These are phyloP conservation scores for Heteromyza rotundicornis DNA, from an alignment of 2,888 invertebrate genomes.

Conservation along the genomic window DNA sequence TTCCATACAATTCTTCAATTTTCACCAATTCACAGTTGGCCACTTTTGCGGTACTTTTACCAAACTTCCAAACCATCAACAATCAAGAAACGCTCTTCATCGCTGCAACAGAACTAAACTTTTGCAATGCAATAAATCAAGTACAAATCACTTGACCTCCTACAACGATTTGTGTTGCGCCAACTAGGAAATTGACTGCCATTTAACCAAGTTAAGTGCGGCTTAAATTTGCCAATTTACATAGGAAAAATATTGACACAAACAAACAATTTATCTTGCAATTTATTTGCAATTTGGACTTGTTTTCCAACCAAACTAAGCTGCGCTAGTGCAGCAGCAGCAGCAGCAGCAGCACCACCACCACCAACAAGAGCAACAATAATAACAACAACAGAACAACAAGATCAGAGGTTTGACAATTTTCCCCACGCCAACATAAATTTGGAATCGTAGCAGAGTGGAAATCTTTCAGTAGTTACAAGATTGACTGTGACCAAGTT, in stretches of 20 bases:
- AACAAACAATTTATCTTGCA: slow-evolving; percentile 13
- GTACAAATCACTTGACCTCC: slow-evolving; percentile 25
- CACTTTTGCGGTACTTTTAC: too few relatives aligned
- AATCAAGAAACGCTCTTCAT: too few relatives aligned
- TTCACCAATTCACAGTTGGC: neutral
- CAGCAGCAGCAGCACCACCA: neutral
- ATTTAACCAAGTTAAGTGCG: slow-evolving; percentile 22
- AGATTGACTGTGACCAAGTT: too few relatives aligned
- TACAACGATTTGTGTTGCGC: slow-evolving; percentile 18
- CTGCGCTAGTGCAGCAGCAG: neutral
- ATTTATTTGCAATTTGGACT: neutral
- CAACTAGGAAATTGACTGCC: neutral
- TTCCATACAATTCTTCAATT: neutral
- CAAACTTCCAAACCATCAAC: neutral
- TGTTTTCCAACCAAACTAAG: neutral
- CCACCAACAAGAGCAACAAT: neutral
- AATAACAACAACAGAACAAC: neutral
- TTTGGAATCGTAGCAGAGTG: too few relatives aligned
- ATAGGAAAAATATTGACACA: slow-evolving; percentile 22
- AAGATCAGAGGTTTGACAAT: too few relatives aligned
- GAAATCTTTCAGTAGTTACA: too few relatives aligned
- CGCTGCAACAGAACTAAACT: slow-evolving; percentile 14
- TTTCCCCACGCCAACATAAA: too few relatives aligned
- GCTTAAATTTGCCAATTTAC: slow-evolving; percentile 25
- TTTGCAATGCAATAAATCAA: slow-evolving; percentile 20